A percentile compares a stretch with the other conserved stretches of the same genome.
Evolutionary conservation across 2,113 vertebrate genomes (phyloP).

Genomic region (Octodon degus): DNA sequence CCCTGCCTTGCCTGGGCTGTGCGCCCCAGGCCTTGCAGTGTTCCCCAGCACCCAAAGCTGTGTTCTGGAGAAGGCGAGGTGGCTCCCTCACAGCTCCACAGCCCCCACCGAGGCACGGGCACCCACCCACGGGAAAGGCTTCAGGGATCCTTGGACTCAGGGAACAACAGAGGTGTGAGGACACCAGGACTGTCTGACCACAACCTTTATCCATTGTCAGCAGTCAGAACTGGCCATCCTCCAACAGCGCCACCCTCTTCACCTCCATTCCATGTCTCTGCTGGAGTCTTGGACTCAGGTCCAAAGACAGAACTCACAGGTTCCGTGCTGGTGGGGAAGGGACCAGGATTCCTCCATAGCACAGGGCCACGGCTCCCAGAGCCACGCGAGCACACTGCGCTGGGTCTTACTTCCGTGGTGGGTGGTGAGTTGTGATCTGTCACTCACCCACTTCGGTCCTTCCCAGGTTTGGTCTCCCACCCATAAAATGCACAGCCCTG

Average conservation of each 20-base stretch:
- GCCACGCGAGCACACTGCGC: neutral
- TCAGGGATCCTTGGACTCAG: neutral
- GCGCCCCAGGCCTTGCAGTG: neutral
- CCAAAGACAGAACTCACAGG: neutral
- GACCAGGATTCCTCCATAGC: neutral
- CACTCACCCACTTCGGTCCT: neutral
- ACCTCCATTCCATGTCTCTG: too few relatives aligned
- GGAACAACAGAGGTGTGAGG: neutral
- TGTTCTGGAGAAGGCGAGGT: neutral
- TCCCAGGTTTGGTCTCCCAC: neutral
- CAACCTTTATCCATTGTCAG: neutral
- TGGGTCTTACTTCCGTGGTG: neutral
- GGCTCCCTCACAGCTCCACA: neutral
- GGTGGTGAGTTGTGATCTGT: neutral
- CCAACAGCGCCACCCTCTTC: too few relatives aligned
- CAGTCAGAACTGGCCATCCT: neutral
- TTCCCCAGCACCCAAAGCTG: neutral
- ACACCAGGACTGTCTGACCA: neutral
- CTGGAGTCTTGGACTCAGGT: neutral
- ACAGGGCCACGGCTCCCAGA: neutral
- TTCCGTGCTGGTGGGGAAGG: neutral
- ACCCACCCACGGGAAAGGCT: too few relatives aligned
- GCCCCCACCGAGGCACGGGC: too few relatives aligned
- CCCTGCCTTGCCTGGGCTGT: too few relatives aligned
- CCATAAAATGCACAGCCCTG: neutral